Evolutionary conservation across 2,113 vertebrate genomes (phyloP), one percentile per base, ranked within the genome.

Genomic region (Phylloscopus trochilus): DNA sequence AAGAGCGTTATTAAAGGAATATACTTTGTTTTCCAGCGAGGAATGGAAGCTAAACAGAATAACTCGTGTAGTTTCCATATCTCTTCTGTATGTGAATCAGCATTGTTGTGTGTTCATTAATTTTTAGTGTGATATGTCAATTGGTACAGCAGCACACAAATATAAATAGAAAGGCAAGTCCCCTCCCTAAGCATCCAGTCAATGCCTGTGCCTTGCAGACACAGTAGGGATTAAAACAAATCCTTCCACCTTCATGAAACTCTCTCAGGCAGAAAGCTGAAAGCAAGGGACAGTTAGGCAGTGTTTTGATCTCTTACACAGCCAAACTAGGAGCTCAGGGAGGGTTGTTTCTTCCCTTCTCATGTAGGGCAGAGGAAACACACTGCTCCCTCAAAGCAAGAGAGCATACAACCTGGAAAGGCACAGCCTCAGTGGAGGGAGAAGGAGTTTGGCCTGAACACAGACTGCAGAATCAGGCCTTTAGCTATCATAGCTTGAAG

Each of bases 171-270:
- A 84, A 41, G 31, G 49, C 63, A 83, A 28, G 1, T 30, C 2
- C 28, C 14, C 24, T 73, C 67, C 62, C 24, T 35, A 12, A 75
- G 59, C 44, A 76, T 13, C 15, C 62, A 47, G 41, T 16, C 44
- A 47, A 69, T 35, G 59, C 33, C 53, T 27, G 31, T 35, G 55
- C 44, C 68, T 60, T 64, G 35, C 39, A 55, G 49, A 75, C 46
- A 60, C 18, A 76, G 22, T 0, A 5, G 15, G 10, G 20, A 15
- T 4, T 5, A 10, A 26, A 55, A 44, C 35, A 53, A 24, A 33
- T 28, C 31, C 19, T 66, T 26, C 6, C 11, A 23, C 20, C 44
- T 76, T 56, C 51, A 35, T 52, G 33, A 64, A 89, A 60, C 9
- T 30, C 7, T 78, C 43, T 33, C 31, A 56, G 79, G 52, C 44